Percentiles rank a stretch among this genome's conserved stretches.
Conservation (phyloP, 2,113 vertebrate species). For the Conger conger region DNA sequence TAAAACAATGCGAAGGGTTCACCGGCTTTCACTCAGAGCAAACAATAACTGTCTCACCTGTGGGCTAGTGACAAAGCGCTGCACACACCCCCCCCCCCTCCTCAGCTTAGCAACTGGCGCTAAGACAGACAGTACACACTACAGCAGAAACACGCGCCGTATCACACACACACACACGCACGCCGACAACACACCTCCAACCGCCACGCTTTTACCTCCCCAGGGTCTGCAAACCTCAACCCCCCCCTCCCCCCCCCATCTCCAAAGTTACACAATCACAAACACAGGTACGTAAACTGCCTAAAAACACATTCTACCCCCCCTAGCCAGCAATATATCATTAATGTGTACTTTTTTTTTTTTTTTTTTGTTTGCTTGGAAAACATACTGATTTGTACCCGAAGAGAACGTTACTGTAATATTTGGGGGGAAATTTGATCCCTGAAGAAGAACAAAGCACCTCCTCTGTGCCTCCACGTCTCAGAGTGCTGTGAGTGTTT, state of each 20-base stretch:
- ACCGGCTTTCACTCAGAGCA: background rate
- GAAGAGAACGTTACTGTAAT: too few species aligned
- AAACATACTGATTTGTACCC: too few species aligned
- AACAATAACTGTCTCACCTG: background rate
- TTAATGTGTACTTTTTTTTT: too few species aligned
- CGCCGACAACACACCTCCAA: background rate
- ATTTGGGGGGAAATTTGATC: too few species aligned
- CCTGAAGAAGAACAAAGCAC: too few species aligned
- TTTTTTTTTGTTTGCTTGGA: too few species aligned
- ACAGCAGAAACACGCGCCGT: background rate
- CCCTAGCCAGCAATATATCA: too few species aligned
- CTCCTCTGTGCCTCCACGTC: background rate
- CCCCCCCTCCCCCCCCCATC: too few species aligned
- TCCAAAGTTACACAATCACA: too few species aligned
- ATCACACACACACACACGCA: background rate
- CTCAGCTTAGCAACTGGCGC: background rate
- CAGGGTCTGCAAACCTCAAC: background rate
- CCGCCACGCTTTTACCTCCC: background rate
- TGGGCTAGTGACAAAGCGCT: background rate
- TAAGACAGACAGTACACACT: background rate
- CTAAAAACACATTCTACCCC: too few species aligned
- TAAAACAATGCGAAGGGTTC: background rate
- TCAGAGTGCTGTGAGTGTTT: too few species aligned
- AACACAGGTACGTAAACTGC: too few species aligned
- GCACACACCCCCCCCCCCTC: background rate